phyloP scores from a whole-genome alignment of 2,113 vertebrate genomes.

The Prietella phreatophila region DNA sequence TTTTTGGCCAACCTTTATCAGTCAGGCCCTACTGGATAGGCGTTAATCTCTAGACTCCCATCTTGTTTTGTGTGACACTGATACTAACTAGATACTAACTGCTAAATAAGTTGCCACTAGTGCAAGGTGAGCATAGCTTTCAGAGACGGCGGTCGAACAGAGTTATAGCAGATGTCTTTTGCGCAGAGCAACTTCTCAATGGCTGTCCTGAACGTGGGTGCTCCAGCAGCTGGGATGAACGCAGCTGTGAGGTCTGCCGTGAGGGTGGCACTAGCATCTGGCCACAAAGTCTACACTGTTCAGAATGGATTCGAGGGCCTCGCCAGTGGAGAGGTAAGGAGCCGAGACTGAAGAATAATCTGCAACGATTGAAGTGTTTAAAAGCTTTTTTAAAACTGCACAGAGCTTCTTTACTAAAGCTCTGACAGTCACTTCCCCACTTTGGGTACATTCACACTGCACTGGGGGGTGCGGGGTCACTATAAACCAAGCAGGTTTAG shows the following conservation, averaged over 20 bases:
- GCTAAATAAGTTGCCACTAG: neutral
- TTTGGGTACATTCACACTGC: neutral
- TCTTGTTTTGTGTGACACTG: neutral
- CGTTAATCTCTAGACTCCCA: neutral
- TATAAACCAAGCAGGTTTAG: neutral
- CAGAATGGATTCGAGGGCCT: constrained; percentile 88
- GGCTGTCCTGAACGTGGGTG: constrained; percentile 90
- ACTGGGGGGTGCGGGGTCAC: neutral
- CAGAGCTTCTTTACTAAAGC: neutral
- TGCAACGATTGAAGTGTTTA: neutral
- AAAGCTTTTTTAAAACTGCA: neutral
- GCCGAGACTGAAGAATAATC: neutral
- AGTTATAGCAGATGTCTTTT: neutral
- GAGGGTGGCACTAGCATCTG: constrained; percentile 77
- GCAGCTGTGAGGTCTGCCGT: constrained; percentile 85
- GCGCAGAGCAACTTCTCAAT: constrained; percentile 77
- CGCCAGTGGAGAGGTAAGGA: constrained; percentile 78
- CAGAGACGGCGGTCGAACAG: neutral
- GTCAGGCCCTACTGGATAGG: neutral
- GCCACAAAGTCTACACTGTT: constrained; percentile 84
- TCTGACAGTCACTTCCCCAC: neutral
- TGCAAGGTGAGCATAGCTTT: neutral
- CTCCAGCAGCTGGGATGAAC: constrained; percentile 91
- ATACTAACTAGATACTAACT: neutral
- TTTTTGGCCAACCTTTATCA: neutral